Evolutionary conservation across 2,113 vertebrate species (phyloP), one percentile per base, ranked within the genome.

Genomic region (Leuciscus idus): DNA sequence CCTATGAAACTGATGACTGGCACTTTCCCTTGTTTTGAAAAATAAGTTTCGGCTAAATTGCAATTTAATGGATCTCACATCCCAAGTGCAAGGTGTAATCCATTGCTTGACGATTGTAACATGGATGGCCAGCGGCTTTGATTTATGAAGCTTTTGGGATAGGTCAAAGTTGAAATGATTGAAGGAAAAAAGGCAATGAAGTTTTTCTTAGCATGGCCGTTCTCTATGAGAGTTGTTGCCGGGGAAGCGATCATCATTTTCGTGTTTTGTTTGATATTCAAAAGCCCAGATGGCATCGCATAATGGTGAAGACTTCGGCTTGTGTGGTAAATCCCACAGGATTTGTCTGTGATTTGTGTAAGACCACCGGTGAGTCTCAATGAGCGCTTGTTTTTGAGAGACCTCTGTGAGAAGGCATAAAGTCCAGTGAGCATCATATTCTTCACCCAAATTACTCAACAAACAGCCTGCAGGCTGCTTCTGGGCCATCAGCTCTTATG

Each of bases 21-120:
- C 87, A 90, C 90, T 93, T 96, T 95, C 94, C 92, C 86, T 94
- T 90, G 93, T 92, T 94, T 91, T 94, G 94, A 93, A 94, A 95
- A 95, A 92, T 94, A 96, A 96, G 95, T 94, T 93, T 94, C 90
- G 90, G 91, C 93, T 95, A 97, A 97, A 97, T 97, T 95, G 94
- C 95, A 95, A 96, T 96, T 96, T 97, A 97, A 97, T 98, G 95
- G 93, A 95, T 96, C 84, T 86, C 88, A 0, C 93, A 84, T 91
- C 90, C 94, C 92, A 93, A 94, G 92, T 96, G 96, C 95, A 94
- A 95, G 92, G 94, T 90, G 92, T 93, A 92, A 96, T 94, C 94
- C 93, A 95, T 98, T 96, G 97, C 94, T 92, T 95, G 95, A 96
- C 95, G 95, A 95, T 89, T 90, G 93, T 92, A 93, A 96, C 94